Evolutionary conservation across 2,888 invertebrate genomes (phyloP).

Genomic region (Noctua pronuba): DNA sequence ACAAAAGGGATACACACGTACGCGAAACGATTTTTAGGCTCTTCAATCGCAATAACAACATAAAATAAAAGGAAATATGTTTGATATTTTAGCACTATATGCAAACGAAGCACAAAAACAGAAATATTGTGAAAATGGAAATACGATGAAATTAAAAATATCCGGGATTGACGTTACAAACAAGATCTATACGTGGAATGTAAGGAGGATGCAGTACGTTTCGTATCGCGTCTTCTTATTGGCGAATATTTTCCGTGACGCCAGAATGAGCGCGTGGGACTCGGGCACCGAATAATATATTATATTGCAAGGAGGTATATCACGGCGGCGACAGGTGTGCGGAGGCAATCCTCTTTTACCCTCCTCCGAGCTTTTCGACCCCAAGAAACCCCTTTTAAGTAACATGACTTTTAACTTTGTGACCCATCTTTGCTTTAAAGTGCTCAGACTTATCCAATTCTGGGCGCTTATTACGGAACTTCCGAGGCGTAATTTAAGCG

Average conservation of each 20-base stretch:
- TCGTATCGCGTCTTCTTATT: slow-evolving; percentile 52
- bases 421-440: slow-evolving; percentile 89
- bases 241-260: slow-evolving; percentile 59
- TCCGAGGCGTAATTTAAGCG: slow-evolving; percentile 70
- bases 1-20: background rate
- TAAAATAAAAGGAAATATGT: slow-evolving; percentile 1
- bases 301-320: slow-evolving; percentile 77
- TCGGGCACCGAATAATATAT: slow-evolving; percentile 71
- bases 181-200: background rate
- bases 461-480: slow-evolving; percentile 74
- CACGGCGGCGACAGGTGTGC: slow-evolving; percentile 84
- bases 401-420: slow-evolving; percentile 90
- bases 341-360: slow-evolving; percentile 85
- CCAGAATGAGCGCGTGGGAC: slow-evolving; percentile 59
- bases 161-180: slow-evolving; percentile 16
- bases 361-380: slow-evolving; percentile 84
- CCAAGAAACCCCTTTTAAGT: slow-evolving; percentile 88
- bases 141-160: slow-evolving; percentile 18
- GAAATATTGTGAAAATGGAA: slow-evolving; percentile 10
- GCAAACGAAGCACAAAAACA: slow-evolving; percentile 8
- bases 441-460: slow-evolving; percentile 84
- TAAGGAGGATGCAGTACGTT: slow-evolving; percentile 44
- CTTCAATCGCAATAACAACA: slow-evolving; percentile 17
- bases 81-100: background rate
- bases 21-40: slow-evolving; percentile 1